Base-by-base conservation (phyloP, 1,140 invertebrate species). In the Macrobrachium nipponense region DNA sequence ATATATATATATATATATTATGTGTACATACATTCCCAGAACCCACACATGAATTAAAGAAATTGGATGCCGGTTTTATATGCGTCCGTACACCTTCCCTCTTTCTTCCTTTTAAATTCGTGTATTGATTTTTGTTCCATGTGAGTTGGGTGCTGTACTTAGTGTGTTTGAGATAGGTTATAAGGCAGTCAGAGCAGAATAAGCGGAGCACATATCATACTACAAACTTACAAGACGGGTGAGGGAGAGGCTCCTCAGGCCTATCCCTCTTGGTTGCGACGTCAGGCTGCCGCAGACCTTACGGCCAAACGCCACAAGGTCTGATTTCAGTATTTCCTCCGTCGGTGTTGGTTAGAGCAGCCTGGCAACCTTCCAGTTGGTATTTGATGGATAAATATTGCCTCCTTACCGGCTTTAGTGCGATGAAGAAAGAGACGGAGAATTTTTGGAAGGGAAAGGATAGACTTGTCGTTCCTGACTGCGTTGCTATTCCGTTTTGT, bases 371-470 rank as follows among this genome's bases (percentile, higher is more conserved):
- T 72, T 51, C 51, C 83, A 75, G 83, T 86, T 86, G 83, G 83
- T 86, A 80, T 86, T 86, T 86, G 83, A 86, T 86, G 83, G 83
- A 86, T 86, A 86, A 86, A 86, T 86, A 86, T 86, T 86, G 83
- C 83, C 83, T 86, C 83, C 83, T 86, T 86, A 86, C 83, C 77
- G 77, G 83, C 83, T 86, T 86, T 86, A 86, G 76, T 86, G 83
- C 83, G 83, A 86, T 86, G 83, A 86, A 86, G 83, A 86, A 86
- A 86, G 83, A 86, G 83, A 80, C 77, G 83, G 83, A 73, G 83
- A 86, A 86, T 86, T 86, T 86, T 86, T 73, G 83, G 83, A 86
- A 80, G 80, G 83, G 83, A 58, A 86, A 80, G 77, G 83, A 86
- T 86, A 86, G 83, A 86, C 77, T 80, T 86, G 83, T 86, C 77